These are phyloP conservation scores for Netelia melanura DNA, from an alignment of 2,888 invertebrate species.

Conservation along the genomic window DNA sequence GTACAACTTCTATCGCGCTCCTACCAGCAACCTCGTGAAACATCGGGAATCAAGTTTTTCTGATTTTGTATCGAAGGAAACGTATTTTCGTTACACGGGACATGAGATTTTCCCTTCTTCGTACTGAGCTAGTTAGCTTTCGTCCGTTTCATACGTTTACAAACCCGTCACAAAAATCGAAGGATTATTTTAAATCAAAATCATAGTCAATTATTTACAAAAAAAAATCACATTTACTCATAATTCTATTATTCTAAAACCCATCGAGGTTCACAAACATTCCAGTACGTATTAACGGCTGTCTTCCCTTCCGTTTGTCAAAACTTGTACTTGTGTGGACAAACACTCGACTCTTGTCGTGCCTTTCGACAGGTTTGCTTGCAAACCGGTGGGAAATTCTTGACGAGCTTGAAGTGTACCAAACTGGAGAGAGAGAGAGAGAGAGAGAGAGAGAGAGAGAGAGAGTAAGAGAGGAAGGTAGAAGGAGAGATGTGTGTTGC, in stretches of 20 bases:
- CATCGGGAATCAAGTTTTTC: not conserved
- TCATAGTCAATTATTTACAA: too few relatives aligned
- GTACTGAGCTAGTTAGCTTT: too few relatives aligned
- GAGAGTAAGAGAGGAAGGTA: too few relatives aligned
- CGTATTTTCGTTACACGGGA: too few relatives aligned
- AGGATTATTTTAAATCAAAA: too few relatives aligned
- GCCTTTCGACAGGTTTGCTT: slow-evolving; percentile 15
- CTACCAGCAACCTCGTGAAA: not conserved
- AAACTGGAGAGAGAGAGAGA: slow-evolving; percentile 37
- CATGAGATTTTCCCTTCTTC: too few relatives aligned
- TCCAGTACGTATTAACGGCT: not conserved
- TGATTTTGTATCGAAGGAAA: not conserved
- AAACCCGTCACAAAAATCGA: too few relatives aligned
- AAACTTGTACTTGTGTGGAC: not conserved
- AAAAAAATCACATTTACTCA: too few relatives aligned
- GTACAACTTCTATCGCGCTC: not conserved
- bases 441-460: not conserved
- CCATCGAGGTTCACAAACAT: too few relatives aligned
- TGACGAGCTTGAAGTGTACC: slow-evolving; percentile 16
- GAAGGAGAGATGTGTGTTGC: not conserved
- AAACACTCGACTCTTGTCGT: slow-evolving; percentile 19
- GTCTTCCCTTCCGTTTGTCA: not conserved
- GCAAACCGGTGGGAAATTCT: slow-evolving; percentile 18
- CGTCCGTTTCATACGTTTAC: too few relatives aligned
- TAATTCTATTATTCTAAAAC: too few relatives aligned